phyloP scores from a whole-genome alignment of 2,888 invertebrate species.

The Crematogaster levior region DNA sequence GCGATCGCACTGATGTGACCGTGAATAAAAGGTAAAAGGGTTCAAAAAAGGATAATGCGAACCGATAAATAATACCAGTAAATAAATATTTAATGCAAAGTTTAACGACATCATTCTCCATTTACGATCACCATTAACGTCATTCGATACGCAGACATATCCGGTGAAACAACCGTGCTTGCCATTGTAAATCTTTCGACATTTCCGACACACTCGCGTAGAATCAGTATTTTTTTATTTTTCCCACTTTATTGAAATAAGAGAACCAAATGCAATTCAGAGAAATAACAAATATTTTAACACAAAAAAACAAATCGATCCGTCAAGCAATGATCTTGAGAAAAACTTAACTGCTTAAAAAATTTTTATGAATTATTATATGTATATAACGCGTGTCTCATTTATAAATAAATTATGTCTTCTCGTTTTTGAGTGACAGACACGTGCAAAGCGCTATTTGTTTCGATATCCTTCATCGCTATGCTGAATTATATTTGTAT shows the following conservation, averaged over 20 bases:
- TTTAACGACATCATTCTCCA: not conserved
- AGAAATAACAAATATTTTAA: not conserved
- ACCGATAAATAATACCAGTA: not conserved
- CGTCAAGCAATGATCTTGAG: not conserved
- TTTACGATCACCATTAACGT: conserved; percentile 5
- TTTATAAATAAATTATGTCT: too few relatives aligned
- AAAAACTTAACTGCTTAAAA: not conserved
- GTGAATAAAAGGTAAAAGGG: not conserved
- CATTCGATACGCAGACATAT: not conserved
- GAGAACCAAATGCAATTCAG: not conserved
- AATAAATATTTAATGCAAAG: not conserved
- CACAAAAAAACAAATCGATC: not conserved
- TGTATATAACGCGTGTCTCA: too few relatives aligned
- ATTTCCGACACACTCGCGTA: not conserved
- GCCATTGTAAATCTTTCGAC: not conserved
- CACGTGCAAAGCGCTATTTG: not conserved
- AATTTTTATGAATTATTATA: not conserved
- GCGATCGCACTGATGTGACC: not conserved
- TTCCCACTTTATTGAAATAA: not conserved
- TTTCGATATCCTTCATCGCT: not conserved
- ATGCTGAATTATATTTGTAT: not conserved
- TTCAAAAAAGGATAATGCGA: not conserved
- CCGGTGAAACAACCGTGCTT: not conserved
- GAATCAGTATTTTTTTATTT: not conserved
- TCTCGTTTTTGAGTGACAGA: not conserved